Evolutionary conservation across 2,797 vertebrate genomes (phyloP), one percentile per base, ranked within the genome.

Genomic region (Ctenosaura bakeri): DNA sequence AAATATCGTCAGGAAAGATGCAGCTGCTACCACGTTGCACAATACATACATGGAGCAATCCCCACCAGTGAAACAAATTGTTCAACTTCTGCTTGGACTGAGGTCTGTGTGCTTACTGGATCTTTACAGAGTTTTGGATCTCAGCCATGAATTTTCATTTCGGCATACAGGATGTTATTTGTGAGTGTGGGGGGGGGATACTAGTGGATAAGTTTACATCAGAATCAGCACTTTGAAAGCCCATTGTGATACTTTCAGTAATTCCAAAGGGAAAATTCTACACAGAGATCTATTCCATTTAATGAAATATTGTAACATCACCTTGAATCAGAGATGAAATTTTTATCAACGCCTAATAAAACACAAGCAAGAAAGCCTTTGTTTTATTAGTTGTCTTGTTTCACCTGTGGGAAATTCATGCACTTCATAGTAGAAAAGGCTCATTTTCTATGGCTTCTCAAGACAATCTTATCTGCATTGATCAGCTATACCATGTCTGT

Each of bases 341-440:
- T 83, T 90, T 89, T 91, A 89, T 83, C 78, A 83, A 79, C 79
- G 78, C 78, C 77, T 86, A 86, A 91, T 89, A 91, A 91, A 91
- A 89, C 35, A 82, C 71, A 74, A 83, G 83, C 42, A 91, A 76
- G 78, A 91, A 29, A 89, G 86, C 50, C 79, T 86, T 86, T 76
- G 78, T 89, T 89, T 91, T 91, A 89, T 89, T 76, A 91, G 69
- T 91, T 91, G 77, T 59, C 83, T 71, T 54, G 84, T 76, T 86
- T 89, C 59, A 29, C 78, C 62, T 59, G 56, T 46, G 62, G 79
- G 88, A 89, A 86, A 91, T 64, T 50, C 13, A 69, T 89, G 22
- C 35, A 73, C 50, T 59, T 56, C 76, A 56, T 71, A 82, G 86
- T 56, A 69, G 35, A 83, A 82, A 78, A 81, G 18, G 46, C 14